Base-by-base conservation (phyloP, 2,797 vertebrate genomes). In the Cottoperca gobio region DNA sequence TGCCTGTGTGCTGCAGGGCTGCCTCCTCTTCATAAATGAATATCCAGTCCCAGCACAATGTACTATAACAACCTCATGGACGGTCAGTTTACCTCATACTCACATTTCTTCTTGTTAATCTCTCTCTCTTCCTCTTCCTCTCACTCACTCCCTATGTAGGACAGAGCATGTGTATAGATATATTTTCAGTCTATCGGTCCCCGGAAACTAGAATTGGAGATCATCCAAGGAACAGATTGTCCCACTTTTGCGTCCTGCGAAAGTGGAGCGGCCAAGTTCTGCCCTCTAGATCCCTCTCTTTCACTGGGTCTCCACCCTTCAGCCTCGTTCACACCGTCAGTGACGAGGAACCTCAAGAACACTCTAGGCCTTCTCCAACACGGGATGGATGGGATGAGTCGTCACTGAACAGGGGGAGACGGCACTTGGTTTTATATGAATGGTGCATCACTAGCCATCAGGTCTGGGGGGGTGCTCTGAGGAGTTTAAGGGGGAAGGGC, bases 141-240 rank as follows among this genome's bases (percentile, higher is more conserved):
- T 81, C 79, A 70, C 80, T 76, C 86, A 71, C 76, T 82, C 69
- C 79, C 83, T 94, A 95, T 95, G 92, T 95, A 95, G 95, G 95
- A 92, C 95, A 94, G 91, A 89, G 86, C 86, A 79, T 91, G 92
- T 92, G 92, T 93, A 93, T 94, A 93, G 94, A 94, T 94, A 93
- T 95, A 95, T 95, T 96, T 95, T 95, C 95, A 95, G 95, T 95
- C 91, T 93, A 93, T 92, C 78, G 55, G 94, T 95, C 95, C 95
- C 94, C 91, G 92, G 95, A 95, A 95, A 95, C 91, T 95, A 95
- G 93, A 95, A 91, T 94, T 95, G 95, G 95, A 95, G 89, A 92
- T 91, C 88, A 87, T 94, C 95, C 95, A 96, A 93, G 92, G 95
- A 96, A 96, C 95, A 96, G 95, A 93, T 95, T 95, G 95, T 94